Evolutionary conservation across 2,888 invertebrate species (phyloP).

Genomic region (Drosophila paranaensis): DNA sequence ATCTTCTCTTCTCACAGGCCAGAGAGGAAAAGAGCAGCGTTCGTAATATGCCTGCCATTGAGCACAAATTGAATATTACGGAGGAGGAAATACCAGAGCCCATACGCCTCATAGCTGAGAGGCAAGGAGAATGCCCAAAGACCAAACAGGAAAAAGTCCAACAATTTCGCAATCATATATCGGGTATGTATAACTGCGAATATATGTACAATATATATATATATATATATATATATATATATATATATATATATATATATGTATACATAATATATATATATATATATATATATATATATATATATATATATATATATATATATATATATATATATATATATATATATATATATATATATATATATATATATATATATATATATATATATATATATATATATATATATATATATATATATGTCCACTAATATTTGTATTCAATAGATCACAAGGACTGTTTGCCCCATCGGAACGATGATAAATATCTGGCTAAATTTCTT

Average conservation of each 20-base stretch:
- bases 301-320: neutral
- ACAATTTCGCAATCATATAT: slow-evolving; percentile 90
- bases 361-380: neutral
- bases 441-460: slow-evolving; percentile 90
- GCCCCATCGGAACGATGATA: slow-evolving; percentile 91
- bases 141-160: slow-evolving; percentile 88
- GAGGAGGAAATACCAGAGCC: slow-evolving; percentile 89
- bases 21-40: slow-evolving; percentile 1
- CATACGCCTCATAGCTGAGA: slow-evolving; percentile 88
- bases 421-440: slow-evolving; percentile 53
- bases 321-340: neutral
- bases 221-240: no score
- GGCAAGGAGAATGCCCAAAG: slow-evolving; percentile 90
- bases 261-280: no score
- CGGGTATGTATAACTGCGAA: slow-evolving; percentile 85
- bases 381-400: neutral
- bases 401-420: neutral
- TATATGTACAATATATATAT: no score
- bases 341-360: no score
- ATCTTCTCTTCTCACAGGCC: neutral
- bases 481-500: slow-evolving; percentile 90
- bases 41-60: slow-evolving; percentile 75
- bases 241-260: no score
- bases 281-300: no score
- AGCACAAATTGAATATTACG: slow-evolving; percentile 87